Evolutionary conservation across 2,113 vertebrate species (phyloP), one percentile per base, ranked within the genome.

Genomic region (Anthoscopus minutus): DNA sequence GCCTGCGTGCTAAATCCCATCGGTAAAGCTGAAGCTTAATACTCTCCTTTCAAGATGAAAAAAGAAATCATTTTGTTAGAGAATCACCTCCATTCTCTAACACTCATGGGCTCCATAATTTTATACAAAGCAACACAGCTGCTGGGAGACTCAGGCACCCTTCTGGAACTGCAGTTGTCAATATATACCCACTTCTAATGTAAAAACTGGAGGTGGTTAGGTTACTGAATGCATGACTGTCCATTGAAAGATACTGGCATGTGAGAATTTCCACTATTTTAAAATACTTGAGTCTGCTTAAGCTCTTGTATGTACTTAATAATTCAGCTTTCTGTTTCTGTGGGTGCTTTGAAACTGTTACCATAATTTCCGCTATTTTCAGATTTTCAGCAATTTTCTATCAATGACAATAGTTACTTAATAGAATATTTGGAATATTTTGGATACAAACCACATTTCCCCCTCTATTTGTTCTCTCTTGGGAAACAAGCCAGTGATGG

Each of bases 1-100:
- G 25, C 20, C 45, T 83, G 18, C 0, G 0, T 44, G 5, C 16
- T 70, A 3, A 69, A 42, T 54, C 5, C 35, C 13, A 11, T 38
- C 73, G 79, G 17, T 66, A 92, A 74, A 88, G 27, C 13, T 33
- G 44, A 70, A 80, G 27, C 57, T 37, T 48, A n/a, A 48, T 9
- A 5, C 33, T 66, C 9, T 67, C 15, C 54, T 61, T 92, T 70
- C n/a, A 14, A 42, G 44, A 56, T 71, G 56, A 47, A 77, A 77
- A 58, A 88, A 78, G 4, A 64, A 51, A 53, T 47, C 0, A 28
- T 62, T 90, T 74, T 60, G n/a, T 76, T 71, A 67, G 60, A 78
- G 56, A 81, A 18, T n/a, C 58, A n/a, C 22, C 9, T 90, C 27
- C 3, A 1, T 84, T 94, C 64, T 78, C 33, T 83, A 51, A 65